A percentile compares a stretch with the other conserved stretches of the same genome.
Conservation (phyloP, 2,113 vertebrate genomes). For the Tricholaema leucomelas region DNA sequence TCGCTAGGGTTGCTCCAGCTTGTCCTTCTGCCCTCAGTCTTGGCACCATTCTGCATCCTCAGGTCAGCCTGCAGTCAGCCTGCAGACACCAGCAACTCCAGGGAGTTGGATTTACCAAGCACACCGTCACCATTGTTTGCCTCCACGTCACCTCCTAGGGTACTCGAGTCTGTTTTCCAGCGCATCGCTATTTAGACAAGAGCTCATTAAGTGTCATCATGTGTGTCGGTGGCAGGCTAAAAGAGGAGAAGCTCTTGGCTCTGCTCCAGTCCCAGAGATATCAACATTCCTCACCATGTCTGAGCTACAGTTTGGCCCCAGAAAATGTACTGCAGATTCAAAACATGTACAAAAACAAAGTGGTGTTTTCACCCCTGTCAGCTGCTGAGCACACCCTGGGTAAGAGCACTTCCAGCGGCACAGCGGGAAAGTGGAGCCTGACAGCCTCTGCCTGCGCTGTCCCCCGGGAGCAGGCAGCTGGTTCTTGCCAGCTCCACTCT, state of each 20-base stretch:
- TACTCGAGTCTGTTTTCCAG: background rate
- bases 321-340: background rate
- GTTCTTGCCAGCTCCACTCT: background rate
- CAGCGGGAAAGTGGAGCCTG: background rate
- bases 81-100: background rate
- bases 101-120: background rate
- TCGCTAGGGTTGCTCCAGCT: rapidly evolving
- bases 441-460: background rate
- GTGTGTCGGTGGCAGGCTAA: background rate
- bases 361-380: background rate
- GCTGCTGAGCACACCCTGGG: background rate
- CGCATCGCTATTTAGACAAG: background rate
- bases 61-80: background rate
- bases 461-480: background rate
- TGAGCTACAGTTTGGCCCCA: background rate
- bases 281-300: background rate
- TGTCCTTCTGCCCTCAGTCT: background rate
- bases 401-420: background rate
- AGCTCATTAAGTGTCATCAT: constrained; percentile 15
- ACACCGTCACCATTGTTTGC: rapidly evolving
- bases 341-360: background rate
- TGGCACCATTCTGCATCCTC: background rate
- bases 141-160: background rate
- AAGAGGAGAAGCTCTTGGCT: background rate
- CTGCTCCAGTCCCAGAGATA: background rate